Conservation (phyloP, 2,888 invertebrate genomes). For the Siphonodentalium dalli region DNA sequence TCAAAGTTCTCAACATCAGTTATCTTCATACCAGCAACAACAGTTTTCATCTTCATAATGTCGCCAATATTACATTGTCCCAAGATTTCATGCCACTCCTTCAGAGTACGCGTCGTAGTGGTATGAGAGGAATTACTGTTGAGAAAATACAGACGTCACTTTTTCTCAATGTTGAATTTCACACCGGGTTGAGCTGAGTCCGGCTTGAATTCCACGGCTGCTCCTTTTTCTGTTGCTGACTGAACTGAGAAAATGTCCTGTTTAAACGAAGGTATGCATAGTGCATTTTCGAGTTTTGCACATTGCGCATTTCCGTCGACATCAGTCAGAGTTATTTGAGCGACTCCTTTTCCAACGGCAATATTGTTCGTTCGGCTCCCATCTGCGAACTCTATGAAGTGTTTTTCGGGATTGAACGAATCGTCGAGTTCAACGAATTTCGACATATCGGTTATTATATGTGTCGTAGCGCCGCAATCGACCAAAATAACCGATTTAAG, state of each 20-base stretch:
- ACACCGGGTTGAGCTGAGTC: no score
- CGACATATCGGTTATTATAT: conserved; percentile 28
- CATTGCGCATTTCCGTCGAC: not conserved
- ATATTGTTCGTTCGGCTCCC: conserved; percentile 24
- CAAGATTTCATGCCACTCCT: conserved; percentile 21
- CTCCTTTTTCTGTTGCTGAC: conserved; percentile 29
- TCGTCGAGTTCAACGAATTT: conserved; percentile 26
- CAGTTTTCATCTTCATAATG: conserved; percentile 17
- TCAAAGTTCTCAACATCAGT: conserved; percentile 4
- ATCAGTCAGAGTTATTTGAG: conserved; percentile 11
- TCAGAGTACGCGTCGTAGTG: no score
- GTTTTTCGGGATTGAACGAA: conserved; percentile 24
- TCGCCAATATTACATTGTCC: conserved; percentile 29
- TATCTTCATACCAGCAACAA: no score
- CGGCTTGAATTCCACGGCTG: no score
- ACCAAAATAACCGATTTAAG: no score
- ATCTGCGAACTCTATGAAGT: conserved; percentile 31
- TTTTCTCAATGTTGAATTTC: conserved; percentile 22
- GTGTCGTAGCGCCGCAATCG: conserved; percentile 32
- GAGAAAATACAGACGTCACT: conserved; percentile 22
- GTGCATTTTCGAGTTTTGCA: conserved; percentile 21
- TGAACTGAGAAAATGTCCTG: conserved; percentile 33
- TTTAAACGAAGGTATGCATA: conserved; percentile 23
- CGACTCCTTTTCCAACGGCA: conserved; percentile 15
- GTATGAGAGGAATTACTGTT: no score